These are phyloP conservation scores for Cataglyphis livida DNA, from an alignment of 2,888 invertebrate species.

Conservation along the genomic window DNA sequence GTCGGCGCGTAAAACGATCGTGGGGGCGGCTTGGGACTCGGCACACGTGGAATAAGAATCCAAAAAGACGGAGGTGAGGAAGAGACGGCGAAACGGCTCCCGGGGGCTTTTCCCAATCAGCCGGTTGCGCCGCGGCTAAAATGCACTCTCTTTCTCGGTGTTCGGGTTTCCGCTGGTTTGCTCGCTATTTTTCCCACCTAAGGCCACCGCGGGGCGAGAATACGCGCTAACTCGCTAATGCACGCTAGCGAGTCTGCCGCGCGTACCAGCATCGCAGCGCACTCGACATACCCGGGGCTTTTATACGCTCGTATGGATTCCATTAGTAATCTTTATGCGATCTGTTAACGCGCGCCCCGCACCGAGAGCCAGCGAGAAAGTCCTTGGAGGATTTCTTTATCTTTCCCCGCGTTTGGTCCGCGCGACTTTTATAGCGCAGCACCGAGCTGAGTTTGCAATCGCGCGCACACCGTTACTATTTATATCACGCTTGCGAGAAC, in stretches of 20 bases:
- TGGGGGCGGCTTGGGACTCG: slow-evolving; percentile 20
- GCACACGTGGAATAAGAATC: slow-evolving; percentile 72
- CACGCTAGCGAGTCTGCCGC: slow-evolving; percentile 32
- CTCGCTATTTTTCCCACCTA: slow-evolving; percentile 25
- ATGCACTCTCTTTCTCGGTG: slow-evolving; percentile 68
- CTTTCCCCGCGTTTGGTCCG: background rate
- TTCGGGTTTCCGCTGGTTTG: slow-evolving; percentile 41
- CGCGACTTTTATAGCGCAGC: slow-evolving; percentile 26
- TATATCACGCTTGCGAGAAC: slow-evolving; percentile 25
- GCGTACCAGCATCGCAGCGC: background rate
- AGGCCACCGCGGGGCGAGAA: slow-evolving; percentile 32
- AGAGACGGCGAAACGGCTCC: slow-evolving; percentile 80
- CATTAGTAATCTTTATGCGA: slow-evolving; percentile 76
- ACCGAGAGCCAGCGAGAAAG: slow-evolving; percentile 56
- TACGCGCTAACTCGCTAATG: slow-evolving; percentile 69
- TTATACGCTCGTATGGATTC: slow-evolving; percentile 71
- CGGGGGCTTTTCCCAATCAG: slow-evolving; percentile 82
- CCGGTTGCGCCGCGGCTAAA: slow-evolving; percentile 74
- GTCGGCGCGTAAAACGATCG: slow-evolving; percentile 72
- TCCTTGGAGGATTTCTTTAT: slow-evolving; percentile 60
- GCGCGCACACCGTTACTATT: slow-evolving; percentile 31
- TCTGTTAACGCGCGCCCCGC: slow-evolving; percentile 70
- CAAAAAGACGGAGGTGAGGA: slow-evolving; percentile 74
- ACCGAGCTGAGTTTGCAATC: slow-evolving; percentile 31
- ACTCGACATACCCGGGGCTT: slow-evolving; percentile 51